A percentile compares a stretch with the other conserved stretches of the same genome.
phyloP scores from a whole-genome alignment of 2,113 vertebrate species.

The Camelus bactrianus region DNA sequence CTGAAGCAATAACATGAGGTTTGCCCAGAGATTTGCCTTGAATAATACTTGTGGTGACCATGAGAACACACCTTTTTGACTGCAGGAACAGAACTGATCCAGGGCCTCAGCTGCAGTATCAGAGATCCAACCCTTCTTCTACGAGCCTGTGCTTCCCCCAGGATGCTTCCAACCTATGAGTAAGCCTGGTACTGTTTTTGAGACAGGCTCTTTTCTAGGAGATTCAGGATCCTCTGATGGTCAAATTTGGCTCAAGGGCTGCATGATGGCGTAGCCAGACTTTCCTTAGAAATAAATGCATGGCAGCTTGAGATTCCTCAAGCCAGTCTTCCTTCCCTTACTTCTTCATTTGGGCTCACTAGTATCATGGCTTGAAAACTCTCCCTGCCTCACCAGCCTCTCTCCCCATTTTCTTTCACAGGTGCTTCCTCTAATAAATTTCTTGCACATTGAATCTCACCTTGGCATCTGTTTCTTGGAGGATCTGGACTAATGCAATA shows the following conservation, averaged over 20 bases:
- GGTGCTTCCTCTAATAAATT: conserved; percentile 24
- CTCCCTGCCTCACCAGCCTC: background rate
- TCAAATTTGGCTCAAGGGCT: background rate
- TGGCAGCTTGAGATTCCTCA: background rate
- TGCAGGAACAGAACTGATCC: background rate
- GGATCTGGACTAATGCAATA: conserved; percentile 33
- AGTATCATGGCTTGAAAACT: background rate
- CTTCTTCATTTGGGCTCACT: background rate
- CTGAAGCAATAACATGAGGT: background rate
- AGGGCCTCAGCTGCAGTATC: background rate
- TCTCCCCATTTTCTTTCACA: background rate
- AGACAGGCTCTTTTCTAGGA: background rate
- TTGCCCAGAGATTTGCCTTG: background rate
- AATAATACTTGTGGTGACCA: background rate
- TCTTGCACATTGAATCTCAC: background rate
- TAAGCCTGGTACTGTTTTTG: background rate
- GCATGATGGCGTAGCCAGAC: background rate
- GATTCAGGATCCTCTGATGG: background rate
- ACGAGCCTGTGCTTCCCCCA: background rate
- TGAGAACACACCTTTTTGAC: background rate
- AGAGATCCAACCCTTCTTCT: fast-evolving
- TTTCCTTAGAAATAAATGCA: conserved; percentile 32
- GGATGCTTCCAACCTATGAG: background rate
- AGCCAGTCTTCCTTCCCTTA: background rate
- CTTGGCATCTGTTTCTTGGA: conserved; percentile 37